Conservation (phyloP, 1,140 invertebrate species). For the Drosophila persimilis region DNA sequence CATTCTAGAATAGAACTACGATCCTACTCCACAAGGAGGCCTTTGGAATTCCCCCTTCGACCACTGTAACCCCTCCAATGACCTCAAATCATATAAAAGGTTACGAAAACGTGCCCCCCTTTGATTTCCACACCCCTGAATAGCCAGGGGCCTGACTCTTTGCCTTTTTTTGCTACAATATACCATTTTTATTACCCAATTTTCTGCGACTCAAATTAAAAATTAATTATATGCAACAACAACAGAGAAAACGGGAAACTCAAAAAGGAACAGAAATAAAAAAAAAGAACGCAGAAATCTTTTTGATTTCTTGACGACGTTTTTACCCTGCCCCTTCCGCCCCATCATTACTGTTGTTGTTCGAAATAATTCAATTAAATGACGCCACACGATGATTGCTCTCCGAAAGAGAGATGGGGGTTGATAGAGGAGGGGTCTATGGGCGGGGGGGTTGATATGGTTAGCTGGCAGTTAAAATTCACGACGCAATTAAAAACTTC, state of each 20-base stretch:
- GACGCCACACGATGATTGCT: conserved; percentile 63
- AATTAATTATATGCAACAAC: conserved; percentile 72
- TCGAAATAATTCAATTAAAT: conserved; percentile 80
- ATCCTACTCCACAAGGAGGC: no score
- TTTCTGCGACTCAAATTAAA: conserved; percentile 76
- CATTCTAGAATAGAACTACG: no score
- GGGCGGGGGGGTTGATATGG: conserved; percentile 49
- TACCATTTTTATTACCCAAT: conserved; percentile 79
- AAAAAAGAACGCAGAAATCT: conserved; percentile 43
- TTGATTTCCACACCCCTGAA: no score
- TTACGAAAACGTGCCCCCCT: no score
- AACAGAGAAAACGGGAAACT: conserved; percentile 15
- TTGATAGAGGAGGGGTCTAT: neutral
- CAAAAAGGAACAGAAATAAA: conserved; percentile 39
- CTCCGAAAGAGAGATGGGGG: conserved; percentile 6
- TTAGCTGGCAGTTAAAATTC: conserved; percentile 65
- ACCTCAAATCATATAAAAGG: no score
- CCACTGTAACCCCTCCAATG: no score
- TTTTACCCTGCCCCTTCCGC: conserved; percentile 47
- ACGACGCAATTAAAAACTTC: conserved; percentile 80
- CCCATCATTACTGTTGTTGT: conserved; percentile 57
- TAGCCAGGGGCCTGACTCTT: neutral
- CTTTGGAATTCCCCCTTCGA: no score
- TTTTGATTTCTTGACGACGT: conserved; percentile 74
- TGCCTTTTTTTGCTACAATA: conserved; percentile 45